phyloP scores from a whole-genome alignment of 2,797 vertebrate species.

The Channa striata region DNA sequence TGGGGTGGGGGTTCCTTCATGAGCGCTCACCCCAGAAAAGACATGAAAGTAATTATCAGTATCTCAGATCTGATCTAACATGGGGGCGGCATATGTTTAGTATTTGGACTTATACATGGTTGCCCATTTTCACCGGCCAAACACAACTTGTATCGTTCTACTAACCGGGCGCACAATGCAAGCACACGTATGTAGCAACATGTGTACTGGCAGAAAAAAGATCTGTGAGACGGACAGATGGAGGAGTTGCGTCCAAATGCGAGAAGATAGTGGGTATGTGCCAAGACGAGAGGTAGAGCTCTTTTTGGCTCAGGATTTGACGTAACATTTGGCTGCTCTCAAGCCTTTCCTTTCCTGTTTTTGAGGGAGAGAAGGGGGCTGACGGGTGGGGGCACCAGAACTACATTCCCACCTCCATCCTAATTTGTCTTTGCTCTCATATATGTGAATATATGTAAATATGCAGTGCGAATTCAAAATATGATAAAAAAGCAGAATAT shows the following conservation, averaged over 20 bases:
- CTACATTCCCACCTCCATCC: constrained; percentile 9
- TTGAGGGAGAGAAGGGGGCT: constrained; percentile 1
- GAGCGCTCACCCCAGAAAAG: constrained; percentile 61
- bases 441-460: constrained; percentile 1
- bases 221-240: constrained; percentile 65
- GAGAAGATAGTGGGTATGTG: constrained; percentile 65
- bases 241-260: constrained; percentile 42
- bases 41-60: constrained; percentile 80
- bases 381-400: constrained; percentile 4
- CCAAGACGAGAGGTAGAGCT: constrained; percentile 63
- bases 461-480: background rate
- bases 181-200: constrained; percentile 46
- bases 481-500: constrained; percentile 4
- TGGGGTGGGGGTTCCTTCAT: constrained; percentile 71
- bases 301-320: constrained; percentile 49
- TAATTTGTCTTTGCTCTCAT: constrained; percentile 8
- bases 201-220: constrained; percentile 64
- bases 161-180: constrained; percentile 37
- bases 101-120: constrained; percentile 72
- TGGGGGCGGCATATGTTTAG: constrained; percentile 79
- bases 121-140: constrained; percentile 69
- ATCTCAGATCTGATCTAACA: constrained; percentile 78
- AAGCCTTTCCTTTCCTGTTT: constrained; percentile 26
- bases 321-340: constrained; percentile 42
- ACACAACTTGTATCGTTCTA: constrained; percentile 60